Conservation (phyloP, 2,113 vertebrate genomes). For the Edolisoma coerulescens region DNA sequence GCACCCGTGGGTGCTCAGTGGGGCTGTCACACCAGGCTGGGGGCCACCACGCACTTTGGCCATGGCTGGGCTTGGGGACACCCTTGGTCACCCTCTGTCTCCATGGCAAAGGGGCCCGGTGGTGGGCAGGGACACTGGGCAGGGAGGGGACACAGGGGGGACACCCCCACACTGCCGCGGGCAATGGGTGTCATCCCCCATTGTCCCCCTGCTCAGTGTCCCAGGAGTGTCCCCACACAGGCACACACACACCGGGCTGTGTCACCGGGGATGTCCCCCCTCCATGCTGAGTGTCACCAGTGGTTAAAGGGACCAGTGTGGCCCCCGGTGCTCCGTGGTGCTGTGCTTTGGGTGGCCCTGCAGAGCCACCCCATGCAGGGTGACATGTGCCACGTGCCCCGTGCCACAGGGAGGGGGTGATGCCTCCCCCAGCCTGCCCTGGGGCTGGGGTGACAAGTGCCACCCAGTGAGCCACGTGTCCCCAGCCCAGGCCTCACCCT, state of each 20-base stretch:
- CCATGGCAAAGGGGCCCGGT: neutral
- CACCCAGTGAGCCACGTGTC: neutral
- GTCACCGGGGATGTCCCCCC: neutral
- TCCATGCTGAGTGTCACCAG: neutral
- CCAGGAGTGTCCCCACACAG: neutral
- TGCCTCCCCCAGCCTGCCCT: neutral
- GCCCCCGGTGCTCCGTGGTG: neutral
- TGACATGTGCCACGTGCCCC: neutral
- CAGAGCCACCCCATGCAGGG: neutral
- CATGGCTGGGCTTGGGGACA: neutral
- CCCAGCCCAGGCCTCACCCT: neutral
- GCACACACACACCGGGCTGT: rapidly evolving
- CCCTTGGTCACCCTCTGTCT: neutral
- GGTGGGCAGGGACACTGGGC: rapidly evolving
- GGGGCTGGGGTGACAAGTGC: neutral
- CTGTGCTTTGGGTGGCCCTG: neutral
- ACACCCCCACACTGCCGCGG: rapidly evolving
- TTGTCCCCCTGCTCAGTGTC: neutral
- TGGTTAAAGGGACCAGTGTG: neutral
- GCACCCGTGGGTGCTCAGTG: neutral
- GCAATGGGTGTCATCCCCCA: neutral
- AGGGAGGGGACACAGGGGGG: neutral
- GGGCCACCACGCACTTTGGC: rapidly evolving
- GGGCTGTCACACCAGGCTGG: neutral
- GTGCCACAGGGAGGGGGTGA: neutral